These are phyloP conservation scores for Buphagus erythrorhynchus DNA, from an alignment of 2,797 vertebrate genomes.

Conservation along the genomic window DNA sequence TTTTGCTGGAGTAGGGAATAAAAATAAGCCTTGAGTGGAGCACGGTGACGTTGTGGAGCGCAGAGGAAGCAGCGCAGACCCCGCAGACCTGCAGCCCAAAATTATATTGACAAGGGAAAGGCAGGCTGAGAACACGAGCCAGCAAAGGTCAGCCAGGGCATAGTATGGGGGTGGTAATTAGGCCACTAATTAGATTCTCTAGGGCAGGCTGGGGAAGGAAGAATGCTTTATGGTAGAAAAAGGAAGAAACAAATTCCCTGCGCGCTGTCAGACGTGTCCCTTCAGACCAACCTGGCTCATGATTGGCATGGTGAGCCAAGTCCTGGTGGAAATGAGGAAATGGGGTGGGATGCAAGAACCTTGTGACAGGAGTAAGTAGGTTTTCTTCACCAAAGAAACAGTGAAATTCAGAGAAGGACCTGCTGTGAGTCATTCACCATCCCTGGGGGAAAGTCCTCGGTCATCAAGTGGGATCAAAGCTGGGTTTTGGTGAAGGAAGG, in stretches of 20 bases:
- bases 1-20: not conserved
- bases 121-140: not conserved
- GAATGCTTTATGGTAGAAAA: not conserved
- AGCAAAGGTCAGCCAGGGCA: not conserved
- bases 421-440: not conserved
- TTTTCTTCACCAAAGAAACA: not conserved
- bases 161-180: not conserved
- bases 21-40: not conserved
- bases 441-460: rapidly evolving
- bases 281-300: not conserved
- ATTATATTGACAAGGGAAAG: not conserved
- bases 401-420: not conserved
- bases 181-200: slow-evolving; percentile 39
- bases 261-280: not conserved
- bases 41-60: rapidly evolving
- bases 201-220: not conserved
- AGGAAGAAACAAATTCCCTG: not conserved
- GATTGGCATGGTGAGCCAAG: not conserved
- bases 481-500: not conserved
- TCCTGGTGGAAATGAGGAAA: not conserved
- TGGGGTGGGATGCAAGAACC: not conserved
- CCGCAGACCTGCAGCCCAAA: not conserved
- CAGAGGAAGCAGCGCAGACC: not conserved
- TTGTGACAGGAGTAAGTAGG: not conserved
- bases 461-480: not conserved